Conservation (phyloP, 2,888 invertebrate species). For the Drosophila neonasuta region DNA sequence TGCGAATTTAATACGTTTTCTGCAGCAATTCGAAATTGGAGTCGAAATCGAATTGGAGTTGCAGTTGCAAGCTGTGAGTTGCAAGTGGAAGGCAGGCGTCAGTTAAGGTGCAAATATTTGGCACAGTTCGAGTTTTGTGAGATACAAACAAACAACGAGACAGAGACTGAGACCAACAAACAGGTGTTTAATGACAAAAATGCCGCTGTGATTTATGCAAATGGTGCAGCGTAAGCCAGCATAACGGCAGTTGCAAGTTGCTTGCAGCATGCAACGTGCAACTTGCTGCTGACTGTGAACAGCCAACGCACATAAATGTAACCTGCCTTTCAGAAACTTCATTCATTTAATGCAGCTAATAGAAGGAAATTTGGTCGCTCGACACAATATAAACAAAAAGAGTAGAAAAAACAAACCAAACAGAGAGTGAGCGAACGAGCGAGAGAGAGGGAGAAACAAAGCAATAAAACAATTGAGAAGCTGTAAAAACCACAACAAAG, state of each 20-base stretch:
- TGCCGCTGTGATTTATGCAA: slow-evolving; percentile 64
- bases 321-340: slow-evolving; percentile 71
- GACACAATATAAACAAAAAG: slow-evolving; percentile 40
- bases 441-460: slow-evolving; percentile 33
- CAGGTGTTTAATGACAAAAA: slow-evolving; percentile 66
- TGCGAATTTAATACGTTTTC: slow-evolving; percentile 18
- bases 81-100: slow-evolving; percentile 19
- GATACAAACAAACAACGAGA: slow-evolving; percentile 6
- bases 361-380: slow-evolving; percentile 42
- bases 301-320: slow-evolving; percentile 68
- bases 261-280: slow-evolving; percentile 20
- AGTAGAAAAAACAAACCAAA: not conserved
- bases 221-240: slow-evolving; percentile 48
- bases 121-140: slow-evolving; percentile 29
- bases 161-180: slow-evolving; percentile 31
- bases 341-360: slow-evolving; percentile 68
- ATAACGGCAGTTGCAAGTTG: slow-evolving; percentile 35
- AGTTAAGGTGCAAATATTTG: slow-evolving; percentile 51
- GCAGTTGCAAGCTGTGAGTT: not conserved
- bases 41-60: slow-evolving; percentile 7
- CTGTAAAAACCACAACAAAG: slow-evolving; percentile 59
- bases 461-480: slow-evolving; percentile 63
- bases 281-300: slow-evolving; percentile 25
- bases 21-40: not conserved
- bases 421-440: slow-evolving; percentile 1